These are phyloP conservation scores for Rutilus rutilus DNA, from an alignment of 2,113 vertebrate species.

Conservation along the genomic window DNA sequence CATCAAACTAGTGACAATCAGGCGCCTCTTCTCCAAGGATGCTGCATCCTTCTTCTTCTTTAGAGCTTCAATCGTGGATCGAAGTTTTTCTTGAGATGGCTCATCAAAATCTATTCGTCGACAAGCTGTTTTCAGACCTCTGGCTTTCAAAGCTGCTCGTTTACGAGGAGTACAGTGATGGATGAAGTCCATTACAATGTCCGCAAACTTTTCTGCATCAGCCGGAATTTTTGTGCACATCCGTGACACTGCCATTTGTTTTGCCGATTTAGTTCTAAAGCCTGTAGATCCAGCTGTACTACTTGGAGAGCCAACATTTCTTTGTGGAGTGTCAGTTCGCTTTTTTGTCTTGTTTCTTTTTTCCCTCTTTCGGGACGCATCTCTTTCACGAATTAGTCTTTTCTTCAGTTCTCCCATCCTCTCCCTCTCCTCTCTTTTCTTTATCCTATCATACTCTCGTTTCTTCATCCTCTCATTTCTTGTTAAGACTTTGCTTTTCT, in stretches of 20 bases:
- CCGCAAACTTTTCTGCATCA: not conserved
- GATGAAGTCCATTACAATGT: not conserved
- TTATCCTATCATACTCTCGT: slow-evolving; percentile 3
- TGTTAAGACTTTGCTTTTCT: not conserved
- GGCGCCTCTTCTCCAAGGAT: not conserved
- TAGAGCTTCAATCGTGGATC: not conserved
- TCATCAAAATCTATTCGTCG: not conserved
- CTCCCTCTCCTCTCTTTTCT: not conserved
- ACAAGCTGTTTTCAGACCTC: not conserved
- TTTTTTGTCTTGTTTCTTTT: not conserved
- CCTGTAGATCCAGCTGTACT: not conserved
- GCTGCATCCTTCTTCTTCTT: not conserved
- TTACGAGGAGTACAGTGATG: not conserved
- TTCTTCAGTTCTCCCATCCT: slow-evolving; percentile 1
- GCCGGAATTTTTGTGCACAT: not conserved
- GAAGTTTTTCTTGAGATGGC: not conserved
- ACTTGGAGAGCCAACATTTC: not conserved
- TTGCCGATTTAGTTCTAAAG: not conserved
- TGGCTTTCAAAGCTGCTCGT: not conserved
- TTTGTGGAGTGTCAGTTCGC: not conserved
- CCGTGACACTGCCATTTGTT: not conserved
- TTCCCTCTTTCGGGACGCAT: not conserved
- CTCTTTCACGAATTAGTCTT: slow-evolving; percentile 2
- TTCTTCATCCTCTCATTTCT: not conserved
- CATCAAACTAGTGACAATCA: not conserved